Conservation (phyloP, 2,797 vertebrate genomes). For the Silurus aristotelis region DNA sequence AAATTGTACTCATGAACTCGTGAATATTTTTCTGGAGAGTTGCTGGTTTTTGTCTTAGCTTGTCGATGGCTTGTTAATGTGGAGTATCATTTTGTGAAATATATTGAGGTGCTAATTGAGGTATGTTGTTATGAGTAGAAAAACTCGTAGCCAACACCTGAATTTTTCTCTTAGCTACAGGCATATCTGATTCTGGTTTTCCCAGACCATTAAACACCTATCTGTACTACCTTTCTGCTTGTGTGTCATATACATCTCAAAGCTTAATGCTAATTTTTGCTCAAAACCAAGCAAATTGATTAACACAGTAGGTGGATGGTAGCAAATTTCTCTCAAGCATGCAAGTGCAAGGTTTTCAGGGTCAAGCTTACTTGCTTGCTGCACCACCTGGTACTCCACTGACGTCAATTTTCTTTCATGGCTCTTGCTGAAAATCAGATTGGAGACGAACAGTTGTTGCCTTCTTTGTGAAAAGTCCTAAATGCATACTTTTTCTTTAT, state of each 20-base stretch:
- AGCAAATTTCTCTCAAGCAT: neutral
- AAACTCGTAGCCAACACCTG: neutral
- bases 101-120: neutral
- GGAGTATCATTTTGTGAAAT: neutral
- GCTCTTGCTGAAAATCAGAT: neutral
- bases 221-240: neutral
- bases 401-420: neutral
- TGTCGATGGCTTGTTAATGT: neutral
- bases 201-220: neutral
- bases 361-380: neutral
- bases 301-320: neutral
- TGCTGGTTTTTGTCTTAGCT: neutral
- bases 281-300: too few relatives aligned
- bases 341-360: neutral
- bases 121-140: neutral
- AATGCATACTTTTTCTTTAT: neutral
- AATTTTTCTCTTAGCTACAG: neutral
- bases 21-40: neutral
- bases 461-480: neutral
- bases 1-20: too few relatives aligned
- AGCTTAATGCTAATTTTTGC: neutral
- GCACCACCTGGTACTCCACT: neutral
- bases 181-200: neutral
- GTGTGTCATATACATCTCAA: neutral
- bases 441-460: neutral